Evolutionary conservation across 2,888 invertebrate genomes (phyloP).

Genomic region (Ernsta delagoae): DNA sequence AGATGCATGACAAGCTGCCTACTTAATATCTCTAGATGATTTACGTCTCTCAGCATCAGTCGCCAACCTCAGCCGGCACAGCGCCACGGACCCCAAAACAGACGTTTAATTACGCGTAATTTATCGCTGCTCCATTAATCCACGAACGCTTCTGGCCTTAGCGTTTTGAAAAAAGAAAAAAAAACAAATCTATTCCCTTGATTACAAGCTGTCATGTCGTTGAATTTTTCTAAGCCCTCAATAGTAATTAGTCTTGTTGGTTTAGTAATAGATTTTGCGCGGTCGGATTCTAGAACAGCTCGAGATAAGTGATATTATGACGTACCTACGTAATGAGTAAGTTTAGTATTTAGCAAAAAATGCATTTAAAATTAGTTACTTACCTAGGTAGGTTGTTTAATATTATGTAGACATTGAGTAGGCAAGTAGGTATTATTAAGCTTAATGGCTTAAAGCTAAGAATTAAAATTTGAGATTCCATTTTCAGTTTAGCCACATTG

Average conservation of each 20-base stretch:
- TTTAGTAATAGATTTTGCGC: slow-evolving; percentile 45
- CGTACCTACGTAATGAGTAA: too few species aligned
- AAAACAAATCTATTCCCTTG: slow-evolving; percentile 78
- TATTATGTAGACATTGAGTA: too few species aligned
- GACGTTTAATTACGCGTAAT: slow-evolving; percentile 81
- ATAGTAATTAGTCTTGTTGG: slow-evolving; percentile 79
- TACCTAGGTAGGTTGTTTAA: too few species aligned
- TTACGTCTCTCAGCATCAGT: slow-evolving; percentile 23
- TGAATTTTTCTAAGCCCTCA: slow-evolving; percentile 81
- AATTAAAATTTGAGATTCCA: too few species aligned
- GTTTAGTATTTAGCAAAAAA: too few species aligned
- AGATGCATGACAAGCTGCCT: slow-evolving; percentile 25
- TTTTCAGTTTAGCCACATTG: too few species aligned
- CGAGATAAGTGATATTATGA: too few species aligned
- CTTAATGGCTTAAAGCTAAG: too few species aligned
- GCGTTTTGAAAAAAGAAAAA: slow-evolving; percentile 53
- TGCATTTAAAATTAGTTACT: too few species aligned
- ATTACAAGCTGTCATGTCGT: slow-evolving; percentile 84
- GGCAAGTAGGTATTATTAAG: too few species aligned
- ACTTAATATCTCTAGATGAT: slow-evolving; percentile 26
- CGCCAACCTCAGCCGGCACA: slow-evolving; percentile 25
- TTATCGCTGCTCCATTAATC: slow-evolving; percentile 78
- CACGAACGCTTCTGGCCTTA: slow-evolving; percentile 64
- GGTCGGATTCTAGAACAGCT: slow-evolving; percentile 14
- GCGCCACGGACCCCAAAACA: slow-evolving; percentile 54